Percentiles rank a stretch among this genome's conserved stretches.
Evolutionary conservation across 1,140 invertebrate genomes (phyloP).

Genomic region (Drosophila nannoptera): DNA sequence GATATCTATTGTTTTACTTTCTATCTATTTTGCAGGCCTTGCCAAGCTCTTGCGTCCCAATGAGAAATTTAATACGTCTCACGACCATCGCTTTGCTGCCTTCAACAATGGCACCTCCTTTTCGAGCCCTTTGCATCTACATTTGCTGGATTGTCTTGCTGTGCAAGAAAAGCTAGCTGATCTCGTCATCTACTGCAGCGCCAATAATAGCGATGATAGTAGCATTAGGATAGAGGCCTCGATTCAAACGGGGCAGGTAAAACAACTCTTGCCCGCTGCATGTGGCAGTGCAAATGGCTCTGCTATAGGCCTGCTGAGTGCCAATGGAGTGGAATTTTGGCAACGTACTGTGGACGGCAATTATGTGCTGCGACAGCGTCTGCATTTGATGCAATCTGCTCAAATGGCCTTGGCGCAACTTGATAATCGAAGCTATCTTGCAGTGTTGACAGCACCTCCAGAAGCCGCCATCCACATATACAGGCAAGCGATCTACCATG

Average conservation of each 20-base stretch:
- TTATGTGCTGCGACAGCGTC: constrained; percentile 9
- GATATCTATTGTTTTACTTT: neutral
- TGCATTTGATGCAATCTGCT: constrained; percentile 27
- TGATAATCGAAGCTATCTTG: constrained; percentile 31
- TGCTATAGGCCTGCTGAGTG: constrained; percentile 25
- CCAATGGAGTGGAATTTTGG: constrained; percentile 51
- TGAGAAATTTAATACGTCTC: constrained; percentile 7
- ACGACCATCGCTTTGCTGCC: neutral
- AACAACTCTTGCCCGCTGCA: constrained; percentile 43
- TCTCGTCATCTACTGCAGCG: constrained; percentile 37
- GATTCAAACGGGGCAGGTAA: constrained; percentile 31
- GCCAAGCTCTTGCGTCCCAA: neutral
- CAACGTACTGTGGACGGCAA: constrained; percentile 13
- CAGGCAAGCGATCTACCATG: constrained; percentile 25
- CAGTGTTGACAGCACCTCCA: constrained; percentile 36
- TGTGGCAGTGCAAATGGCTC: constrained; percentile 10
- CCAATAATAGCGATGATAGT: neutral
- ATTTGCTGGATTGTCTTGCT: constrained; percentile 33
- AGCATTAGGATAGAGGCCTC: constrained; percentile 8
- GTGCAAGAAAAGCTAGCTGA: constrained; percentile 5
- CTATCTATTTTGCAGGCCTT: constrained; percentile 7
- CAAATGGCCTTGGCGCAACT: constrained; percentile 27
- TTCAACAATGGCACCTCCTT: constrained; percentile 5
- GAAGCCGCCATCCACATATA: constrained; percentile 46
- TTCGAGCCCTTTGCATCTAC: constrained; percentile 8